Percentiles rank a stretch among this genome's conserved stretches.
phyloP scores from a whole-genome alignment of 2,113 vertebrate species.

The Probosciger aterrimus region DNA sequence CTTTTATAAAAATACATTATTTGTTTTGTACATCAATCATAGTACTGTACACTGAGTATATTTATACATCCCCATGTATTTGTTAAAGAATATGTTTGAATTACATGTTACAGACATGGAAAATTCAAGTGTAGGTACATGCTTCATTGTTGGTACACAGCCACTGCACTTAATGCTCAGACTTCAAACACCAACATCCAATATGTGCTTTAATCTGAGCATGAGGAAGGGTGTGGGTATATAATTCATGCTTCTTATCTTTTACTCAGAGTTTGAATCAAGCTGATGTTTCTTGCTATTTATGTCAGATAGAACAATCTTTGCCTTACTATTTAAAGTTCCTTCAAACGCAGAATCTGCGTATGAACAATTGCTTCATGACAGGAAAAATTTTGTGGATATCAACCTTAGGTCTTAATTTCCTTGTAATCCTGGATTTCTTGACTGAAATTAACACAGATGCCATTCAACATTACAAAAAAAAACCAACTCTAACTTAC shows the following conservation, averaged over 20 bases:
- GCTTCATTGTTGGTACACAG: not conserved
- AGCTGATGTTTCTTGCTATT: not conserved
- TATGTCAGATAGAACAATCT: not conserved
- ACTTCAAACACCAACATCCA: not conserved
- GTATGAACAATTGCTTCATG: not conserved
- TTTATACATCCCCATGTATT: not conserved
- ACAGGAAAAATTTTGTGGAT: not conserved
- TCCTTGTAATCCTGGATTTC: not conserved
- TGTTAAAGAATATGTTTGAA: not conserved
- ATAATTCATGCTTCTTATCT: not conserved
- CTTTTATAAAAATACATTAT: not conserved
- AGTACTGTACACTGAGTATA: not conserved
- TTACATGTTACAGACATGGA: not conserved
- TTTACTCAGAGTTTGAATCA: not conserved
- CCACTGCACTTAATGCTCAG: not conserved
- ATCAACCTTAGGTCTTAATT: not conserved
- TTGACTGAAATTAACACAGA: not conserved
- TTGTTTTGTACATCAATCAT: not conserved
- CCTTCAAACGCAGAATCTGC: not conserved
- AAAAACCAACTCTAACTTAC: fast-evolving
- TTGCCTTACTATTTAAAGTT: not conserved
- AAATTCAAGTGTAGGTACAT: not conserved
- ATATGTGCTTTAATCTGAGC: not conserved
- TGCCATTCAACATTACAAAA: not conserved
- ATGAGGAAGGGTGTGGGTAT: not conserved